Base-by-base conservation (phyloP, 2,888 invertebrate genomes). In the Plemyria rubiginata region DNA sequence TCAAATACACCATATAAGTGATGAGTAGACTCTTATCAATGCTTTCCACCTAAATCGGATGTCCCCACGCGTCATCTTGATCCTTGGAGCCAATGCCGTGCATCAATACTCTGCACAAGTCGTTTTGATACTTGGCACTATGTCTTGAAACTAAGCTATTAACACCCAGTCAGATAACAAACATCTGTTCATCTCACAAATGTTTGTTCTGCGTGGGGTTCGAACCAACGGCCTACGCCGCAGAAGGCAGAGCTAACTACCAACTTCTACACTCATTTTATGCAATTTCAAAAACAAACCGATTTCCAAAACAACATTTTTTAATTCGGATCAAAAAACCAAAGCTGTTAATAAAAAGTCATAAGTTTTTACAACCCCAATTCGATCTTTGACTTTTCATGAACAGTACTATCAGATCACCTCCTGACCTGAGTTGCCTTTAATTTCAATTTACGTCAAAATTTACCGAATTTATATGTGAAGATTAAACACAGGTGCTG, bases 401-500 rank as follows among this genome's bases (percentile, higher is more conserved):
- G 76, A 74, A 74, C 63, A 64, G 77, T 74, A 70, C 72, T 79
- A 80, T 81, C 79, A 63, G 79, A 82, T 82, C 69, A 72, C 69
- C 76, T 74, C 60, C 71, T 67, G 70, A 78, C 77, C 74, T 66
- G 62, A 62, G 45, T 59, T 61, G 62, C 58, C 53, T 62, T 65
- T 45, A 36, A 29, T 62, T 60, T 55, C 36, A 64, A 63, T 64
- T 70, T 55, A 70, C 57, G 65, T 60, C 72, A 73, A 66, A 70
- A 61, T 32, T 11, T 38, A 48, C 67, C 67, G 72, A 73, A 85
- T 82, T 86, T 82, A 79, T 82, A 77, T 83, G 81, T 71, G 81
- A 83, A 83, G 76, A 78, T 79, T 68, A 82, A 82, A 83, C 79
- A 82, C 86, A 84, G 86, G 85, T 87, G 87, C 50, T 51, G 68